Base-by-base conservation (phyloP, 2,797 vertebrate species). In the Sebastes nivosus region DNA sequence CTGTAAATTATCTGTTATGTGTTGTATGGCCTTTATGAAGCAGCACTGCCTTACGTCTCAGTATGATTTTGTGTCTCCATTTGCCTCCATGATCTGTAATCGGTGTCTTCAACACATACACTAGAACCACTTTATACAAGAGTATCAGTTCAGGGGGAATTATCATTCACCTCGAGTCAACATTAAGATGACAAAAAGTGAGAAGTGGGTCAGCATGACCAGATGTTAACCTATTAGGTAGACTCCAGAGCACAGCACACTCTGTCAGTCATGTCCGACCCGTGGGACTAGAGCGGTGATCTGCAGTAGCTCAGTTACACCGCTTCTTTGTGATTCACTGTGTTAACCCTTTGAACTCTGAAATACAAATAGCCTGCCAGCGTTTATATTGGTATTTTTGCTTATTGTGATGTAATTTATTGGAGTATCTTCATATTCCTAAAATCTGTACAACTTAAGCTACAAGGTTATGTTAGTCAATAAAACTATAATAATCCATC, bases 181-280 rank as follows among this genome's bases (percentile, higher is more conserved):
- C 70, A 68, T 79, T 76, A 83, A 78, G 68, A 79, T 81, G 82
- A 75, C 67, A 86, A 70, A 83, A 87, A 55, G 25, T 80, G 77
- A 92, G 79, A 78, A 71, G 75, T 86, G 73, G 86, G 87, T 91
- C 87, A 90, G 61, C 34, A 9, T 83, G 85, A 89, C 75, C 84
- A 91, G 85, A 90, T 89, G 87, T 87, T 82, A 67, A 50, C 36
- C 58, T 73, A 71, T 66, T 81, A 77, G 77, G 67, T 60, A 77
- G 85, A 90, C 77, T 86, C 54, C 50, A 42, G 65, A 82, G 67
- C 38, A 68, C 67, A 91, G 81, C 69, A 90, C 79, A 90, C 79
- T 73, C 84, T 89, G 89, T 94, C 91, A 87, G 55, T 94, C 91
- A 94, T 38, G 36, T 18, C 1, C 63, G 38, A 74, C 89, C 84